Evolutionary conservation across 2,113 vertebrate species (phyloP).

Genomic region (Bufo gargarizans): DNA sequence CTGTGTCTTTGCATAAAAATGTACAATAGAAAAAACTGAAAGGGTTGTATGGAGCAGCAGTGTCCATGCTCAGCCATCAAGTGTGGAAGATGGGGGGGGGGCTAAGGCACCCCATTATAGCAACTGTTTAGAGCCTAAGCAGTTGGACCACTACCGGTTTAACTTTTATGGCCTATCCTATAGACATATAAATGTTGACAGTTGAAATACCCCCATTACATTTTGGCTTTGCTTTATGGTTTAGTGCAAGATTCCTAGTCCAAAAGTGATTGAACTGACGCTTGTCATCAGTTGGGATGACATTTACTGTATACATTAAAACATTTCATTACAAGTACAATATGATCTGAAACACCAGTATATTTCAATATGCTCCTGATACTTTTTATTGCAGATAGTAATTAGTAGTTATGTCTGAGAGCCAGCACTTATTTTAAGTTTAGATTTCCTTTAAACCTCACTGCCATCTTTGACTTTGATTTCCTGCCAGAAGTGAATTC

Average conservation of each 20-base stretch:
- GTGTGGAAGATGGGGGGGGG: not conserved
- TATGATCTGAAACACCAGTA: not conserved
- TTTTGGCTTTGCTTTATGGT: not conserved
- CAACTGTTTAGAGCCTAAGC: too few relatives aligned
- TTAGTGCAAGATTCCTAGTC: not conserved
- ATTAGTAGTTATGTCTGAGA: slow-evolving; percentile 2
- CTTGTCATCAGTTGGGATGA: not conserved
- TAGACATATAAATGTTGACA: not conserved
- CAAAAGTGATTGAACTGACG: not conserved
- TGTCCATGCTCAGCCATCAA: not conserved
- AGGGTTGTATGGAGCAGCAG: not conserved
- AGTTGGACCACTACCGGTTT: too few relatives aligned
- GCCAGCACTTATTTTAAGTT: not conserved
- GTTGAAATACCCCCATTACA: not conserved
- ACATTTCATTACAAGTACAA: not conserved
- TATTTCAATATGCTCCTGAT: not conserved
- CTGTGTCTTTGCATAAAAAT: too few relatives aligned
- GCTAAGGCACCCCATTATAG: not conserved
- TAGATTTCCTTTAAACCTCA: slow-evolving; percentile 1
- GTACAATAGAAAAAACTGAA: too few relatives aligned
- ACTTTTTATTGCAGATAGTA: not conserved
- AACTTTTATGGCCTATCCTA: not conserved
- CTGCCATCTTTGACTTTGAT: slow-evolving; percentile 6
- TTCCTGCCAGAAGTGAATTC: not conserved
- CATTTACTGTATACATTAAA: not conserved